phyloP scores from a whole-genome alignment of 2,113 vertebrate genomes.

The Rhabdomys dilectus region DNA sequence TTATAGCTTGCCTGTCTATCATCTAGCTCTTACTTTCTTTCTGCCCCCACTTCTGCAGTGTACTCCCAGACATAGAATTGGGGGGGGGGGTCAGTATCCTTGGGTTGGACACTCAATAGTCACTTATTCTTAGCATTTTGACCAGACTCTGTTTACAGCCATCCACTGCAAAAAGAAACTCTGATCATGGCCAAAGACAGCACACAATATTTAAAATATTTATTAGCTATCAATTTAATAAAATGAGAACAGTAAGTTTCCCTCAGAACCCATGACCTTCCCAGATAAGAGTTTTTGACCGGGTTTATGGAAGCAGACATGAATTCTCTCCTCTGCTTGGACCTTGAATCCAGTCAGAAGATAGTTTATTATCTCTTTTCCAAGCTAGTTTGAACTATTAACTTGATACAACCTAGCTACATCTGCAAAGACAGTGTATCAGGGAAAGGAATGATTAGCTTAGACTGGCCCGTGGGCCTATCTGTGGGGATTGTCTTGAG shows the following conservation, averaged over 20 bases:
- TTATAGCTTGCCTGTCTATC: background rate
- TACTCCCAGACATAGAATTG: background rate
- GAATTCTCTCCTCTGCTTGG: background rate
- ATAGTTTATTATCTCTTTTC: too few species aligned
- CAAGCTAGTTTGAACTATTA: background rate
- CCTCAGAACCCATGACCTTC: background rate
- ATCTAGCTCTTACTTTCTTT: background rate
- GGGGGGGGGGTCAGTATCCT: background rate
- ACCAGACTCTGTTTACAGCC: background rate
- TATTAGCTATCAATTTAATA: background rate
- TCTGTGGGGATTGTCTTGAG: background rate
- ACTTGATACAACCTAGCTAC: background rate
- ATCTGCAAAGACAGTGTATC: background rate
- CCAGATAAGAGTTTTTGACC: background rate
- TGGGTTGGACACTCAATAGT: too few species aligned
- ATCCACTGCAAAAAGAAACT: background rate
- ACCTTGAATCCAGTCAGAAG: background rate
- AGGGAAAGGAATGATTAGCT: background rate
- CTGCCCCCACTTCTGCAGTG: background rate
- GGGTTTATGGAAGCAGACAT: background rate
- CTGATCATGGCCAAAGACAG: background rate
- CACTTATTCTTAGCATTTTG: background rate
- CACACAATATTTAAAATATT: background rate
- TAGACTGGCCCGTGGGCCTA: background rate
- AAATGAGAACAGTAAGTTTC: background rate